phyloP scores from a whole-genome alignment of 2,888 invertebrate genomes.

The Pristionchus japonicus region DNA sequence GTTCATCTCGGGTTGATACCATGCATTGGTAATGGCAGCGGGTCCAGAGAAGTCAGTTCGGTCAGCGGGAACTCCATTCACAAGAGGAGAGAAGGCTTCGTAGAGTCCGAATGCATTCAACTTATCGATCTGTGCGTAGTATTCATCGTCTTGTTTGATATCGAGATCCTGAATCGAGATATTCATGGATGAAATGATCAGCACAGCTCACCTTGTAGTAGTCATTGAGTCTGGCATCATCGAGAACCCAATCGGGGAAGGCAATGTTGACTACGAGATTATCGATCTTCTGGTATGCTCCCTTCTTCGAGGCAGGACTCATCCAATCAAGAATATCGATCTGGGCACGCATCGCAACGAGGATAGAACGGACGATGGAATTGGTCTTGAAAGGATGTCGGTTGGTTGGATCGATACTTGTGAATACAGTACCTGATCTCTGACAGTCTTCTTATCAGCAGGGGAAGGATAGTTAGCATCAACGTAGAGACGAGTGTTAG shows the following conservation, averaged over 20 bases:
- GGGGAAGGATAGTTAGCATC: conserved; percentile 64
- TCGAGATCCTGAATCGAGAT: background rate
- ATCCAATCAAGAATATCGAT: conserved; percentile 53
- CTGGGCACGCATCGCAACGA: conserved; percentile 33
- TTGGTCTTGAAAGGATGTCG: background rate
- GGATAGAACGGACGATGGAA: conserved; percentile 33
- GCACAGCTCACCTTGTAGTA: conserved; percentile 53
- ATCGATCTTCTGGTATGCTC: conserved; percentile 68
- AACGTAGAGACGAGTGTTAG: conserved; percentile 68
- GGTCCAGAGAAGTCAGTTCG: conserved; percentile 41
- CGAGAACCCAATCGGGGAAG: conserved; percentile 66
- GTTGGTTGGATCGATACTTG: background rate
- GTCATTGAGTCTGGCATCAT: conserved; percentile 56
- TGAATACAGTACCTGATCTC: conserved; percentile 55
- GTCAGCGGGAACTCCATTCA: conserved; percentile 9
- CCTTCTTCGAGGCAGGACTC: conserved; percentile 62
- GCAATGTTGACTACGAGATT: conserved; percentile 70
- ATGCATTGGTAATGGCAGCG: conserved; percentile 42
- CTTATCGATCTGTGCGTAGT: background rate
- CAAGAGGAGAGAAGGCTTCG: conserved; percentile 35
- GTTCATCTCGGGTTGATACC: conserved; percentile 65
- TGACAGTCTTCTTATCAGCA: conserved; percentile 51
- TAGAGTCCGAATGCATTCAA: conserved; percentile 16
- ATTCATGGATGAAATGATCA: background rate
- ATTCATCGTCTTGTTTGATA: background rate